Evolutionary conservation across 2,888 invertebrate species (phyloP), one percentile per base, ranked within the genome.

Genomic region (Encarsia formosa): DNA sequence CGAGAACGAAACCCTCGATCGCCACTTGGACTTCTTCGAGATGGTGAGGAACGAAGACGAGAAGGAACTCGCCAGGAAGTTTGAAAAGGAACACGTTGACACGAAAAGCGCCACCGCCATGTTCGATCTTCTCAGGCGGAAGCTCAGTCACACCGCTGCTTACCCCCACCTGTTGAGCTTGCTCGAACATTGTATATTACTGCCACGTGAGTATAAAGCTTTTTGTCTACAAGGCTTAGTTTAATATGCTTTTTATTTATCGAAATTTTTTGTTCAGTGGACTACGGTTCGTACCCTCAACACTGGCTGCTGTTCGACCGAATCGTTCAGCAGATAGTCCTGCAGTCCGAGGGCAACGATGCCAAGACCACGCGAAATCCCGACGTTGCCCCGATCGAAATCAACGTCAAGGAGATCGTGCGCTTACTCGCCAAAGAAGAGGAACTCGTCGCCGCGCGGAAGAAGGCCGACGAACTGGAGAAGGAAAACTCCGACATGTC

Each of bases 21-120:
- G 95, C 65, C 98, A 98, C 83, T 84, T 98, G 75, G 97, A 98
- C 74, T 94, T 98, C 76, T 98, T 98, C 77, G 98, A 98, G 77
- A 95, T 97, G 94, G 90, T 96, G 19, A 83, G 97, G 39, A 90
- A 88, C 67, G 96, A 97, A 76, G 98, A 98, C 74, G 98, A 98
- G 73, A 88, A 91, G 65, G 94, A 96, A 71, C 74, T 98, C 56
- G 90, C 93, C 4, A 81, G 93, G 58, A 86, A 91, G 64, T 94
- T 92, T 76, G 91, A 93, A 70, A 84, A 87, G 69, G 89, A 91
- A 62, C 94, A 95, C 74, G 86, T 96, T 43, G 95, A 96, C 71
- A 92, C 91, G 0, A 94, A 93, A 77, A 95, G 94, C 73, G 93
- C 95, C 1, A 84, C 87, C 1, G 82, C 86, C 43, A 95, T 96